Percentiles rank a stretch among this genome's conserved stretches.
Conservation (phyloP, 2,113 vertebrate species). For the Parotia lawesii region DNA sequence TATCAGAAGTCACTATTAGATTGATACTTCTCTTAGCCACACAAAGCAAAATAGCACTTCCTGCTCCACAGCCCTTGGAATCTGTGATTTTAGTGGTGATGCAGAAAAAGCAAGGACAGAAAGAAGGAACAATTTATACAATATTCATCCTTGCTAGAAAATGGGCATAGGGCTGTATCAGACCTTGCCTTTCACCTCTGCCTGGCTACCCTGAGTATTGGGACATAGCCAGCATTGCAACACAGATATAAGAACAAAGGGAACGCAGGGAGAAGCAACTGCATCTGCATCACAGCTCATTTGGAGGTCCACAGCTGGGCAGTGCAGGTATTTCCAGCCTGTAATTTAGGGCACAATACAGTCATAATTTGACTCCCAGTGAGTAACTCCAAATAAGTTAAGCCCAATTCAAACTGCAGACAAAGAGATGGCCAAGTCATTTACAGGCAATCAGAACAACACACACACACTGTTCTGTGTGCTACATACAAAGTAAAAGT, state of each 20-base stretch:
- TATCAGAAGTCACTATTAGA: background rate
- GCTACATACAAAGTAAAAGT: background rate
- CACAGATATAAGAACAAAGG: background rate
- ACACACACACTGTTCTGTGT: background rate
- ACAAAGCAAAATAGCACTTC: background rate
- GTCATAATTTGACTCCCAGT: background rate
- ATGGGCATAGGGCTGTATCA: background rate
- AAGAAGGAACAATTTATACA: background rate
- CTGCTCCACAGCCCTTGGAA: background rate
- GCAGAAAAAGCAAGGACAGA: background rate
- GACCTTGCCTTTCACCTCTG: background rate
- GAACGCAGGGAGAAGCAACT: background rate
- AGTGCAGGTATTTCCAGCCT: background rate
- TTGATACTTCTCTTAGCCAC: background rate
- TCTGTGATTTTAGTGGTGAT: background rate
- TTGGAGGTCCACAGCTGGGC: background rate
- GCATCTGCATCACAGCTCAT: background rate
- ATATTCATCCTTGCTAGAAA: background rate
- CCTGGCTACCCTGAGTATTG: background rate
- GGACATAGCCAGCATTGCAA: background rate
- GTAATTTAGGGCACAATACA: background rate
- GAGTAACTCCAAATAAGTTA: slow-evolving; percentile 22
- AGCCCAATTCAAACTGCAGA: background rate
- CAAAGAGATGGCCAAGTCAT: background rate
- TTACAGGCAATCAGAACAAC: background rate